Conservation (phyloP, 2,797 vertebrate genomes). For the Enteromius afrohamiltoni region DNA sequence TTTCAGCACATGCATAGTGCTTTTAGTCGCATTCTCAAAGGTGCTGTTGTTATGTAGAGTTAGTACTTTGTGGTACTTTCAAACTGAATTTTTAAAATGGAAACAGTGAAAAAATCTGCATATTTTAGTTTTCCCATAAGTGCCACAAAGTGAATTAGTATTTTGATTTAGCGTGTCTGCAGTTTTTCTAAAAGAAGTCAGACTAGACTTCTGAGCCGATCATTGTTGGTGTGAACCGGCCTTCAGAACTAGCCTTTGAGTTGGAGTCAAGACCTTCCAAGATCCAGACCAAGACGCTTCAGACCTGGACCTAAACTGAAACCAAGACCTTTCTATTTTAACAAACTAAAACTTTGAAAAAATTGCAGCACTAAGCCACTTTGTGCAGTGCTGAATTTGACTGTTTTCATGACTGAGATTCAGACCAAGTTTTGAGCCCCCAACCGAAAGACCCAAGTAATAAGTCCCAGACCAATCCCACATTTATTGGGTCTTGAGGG, state of each 20-base stretch:
- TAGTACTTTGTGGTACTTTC: not conserved
- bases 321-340: not conserved
- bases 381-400: not conserved
- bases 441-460: not conserved
- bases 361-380: not conserved
- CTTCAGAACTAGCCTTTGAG: not conserved
- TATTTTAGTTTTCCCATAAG: not conserved
- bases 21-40: not conserved
- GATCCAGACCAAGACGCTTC: not conserved
- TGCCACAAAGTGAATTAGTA: not conserved
- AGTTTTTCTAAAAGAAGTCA: not conserved
- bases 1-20: not conserved
- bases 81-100: not conserved
- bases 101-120: not conserved
- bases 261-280: slow-evolving; percentile 7
- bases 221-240: slow-evolving; percentile 3
- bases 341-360: not conserved
- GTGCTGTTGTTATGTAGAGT: not conserved
- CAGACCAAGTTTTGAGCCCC: not conserved
- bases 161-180: not conserved
- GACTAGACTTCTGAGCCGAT: not conserved
- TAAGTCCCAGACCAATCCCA: not conserved
- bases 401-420: not conserved
- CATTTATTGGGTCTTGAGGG: not conserved
- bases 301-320: not conserved